Evolutionary conservation across 2,113 vertebrate genomes (phyloP).

Genomic region (Butastur rufipennis): DNA sequence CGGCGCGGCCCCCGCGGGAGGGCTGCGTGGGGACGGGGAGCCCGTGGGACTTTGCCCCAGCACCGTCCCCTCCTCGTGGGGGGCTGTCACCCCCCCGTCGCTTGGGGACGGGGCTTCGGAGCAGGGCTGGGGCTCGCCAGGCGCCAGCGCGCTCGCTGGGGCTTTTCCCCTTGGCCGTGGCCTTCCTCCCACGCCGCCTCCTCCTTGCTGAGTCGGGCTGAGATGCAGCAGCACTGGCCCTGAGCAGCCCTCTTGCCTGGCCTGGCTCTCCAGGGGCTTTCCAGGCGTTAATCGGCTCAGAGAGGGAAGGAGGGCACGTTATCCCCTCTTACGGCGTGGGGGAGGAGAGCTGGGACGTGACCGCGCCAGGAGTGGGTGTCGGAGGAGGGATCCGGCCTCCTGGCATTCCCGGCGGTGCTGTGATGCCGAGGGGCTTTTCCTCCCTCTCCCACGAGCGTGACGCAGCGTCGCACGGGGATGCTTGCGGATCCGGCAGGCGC

Average conservation of each 20-base stretch:
- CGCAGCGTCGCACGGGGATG: background rate
- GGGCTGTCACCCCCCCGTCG: rapidly evolving
- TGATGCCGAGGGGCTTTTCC: conserved; percentile 42
- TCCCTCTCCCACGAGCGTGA: conserved; percentile 18
- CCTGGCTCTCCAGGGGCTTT: conserved; percentile 6
- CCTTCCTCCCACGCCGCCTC: background rate
- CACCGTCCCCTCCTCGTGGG: rapidly evolving
- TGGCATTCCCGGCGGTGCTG: background rate
- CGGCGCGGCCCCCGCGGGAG: background rate
- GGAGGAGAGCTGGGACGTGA: conserved; percentile 50
- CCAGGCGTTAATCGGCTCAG: conserved; percentile 62
- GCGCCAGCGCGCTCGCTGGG: rapidly evolving
- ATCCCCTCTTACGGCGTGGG: conserved; percentile 34
- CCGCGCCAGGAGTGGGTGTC: background rate
- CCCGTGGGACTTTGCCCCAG: background rate
- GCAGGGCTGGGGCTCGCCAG: background rate
- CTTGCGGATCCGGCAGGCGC: background rate
- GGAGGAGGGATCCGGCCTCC: conserved; percentile 33
- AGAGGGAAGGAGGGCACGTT: conserved; percentile 19
- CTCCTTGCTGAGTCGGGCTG: background rate
- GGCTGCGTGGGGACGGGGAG: background rate
- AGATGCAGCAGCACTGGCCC: background rate
- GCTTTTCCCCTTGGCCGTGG: background rate
- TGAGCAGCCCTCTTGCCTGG: background rate
- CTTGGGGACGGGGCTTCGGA: rapidly evolving